A percentile compares a stretch with the other conserved stretches of the same genome.
phyloP scores from a whole-genome alignment of 1,140 invertebrate genomes.

The Phthorimaea operculella region DNA sequence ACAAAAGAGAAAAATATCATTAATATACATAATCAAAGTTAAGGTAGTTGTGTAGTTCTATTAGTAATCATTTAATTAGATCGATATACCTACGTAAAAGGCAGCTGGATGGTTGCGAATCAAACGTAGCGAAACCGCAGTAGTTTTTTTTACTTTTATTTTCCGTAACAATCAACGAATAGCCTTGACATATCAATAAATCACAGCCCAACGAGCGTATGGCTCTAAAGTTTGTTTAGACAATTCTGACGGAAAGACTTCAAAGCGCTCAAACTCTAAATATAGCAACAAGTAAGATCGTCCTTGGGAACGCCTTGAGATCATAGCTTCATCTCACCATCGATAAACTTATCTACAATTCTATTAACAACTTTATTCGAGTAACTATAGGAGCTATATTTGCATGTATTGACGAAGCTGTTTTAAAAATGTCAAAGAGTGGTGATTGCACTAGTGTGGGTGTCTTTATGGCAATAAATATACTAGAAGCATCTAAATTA shows the following conservation, averaged over 20 bases:
- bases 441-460: conserved; percentile 45
- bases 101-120: no score
- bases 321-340: not conserved
- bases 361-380: not conserved
- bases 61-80: no score
- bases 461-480: conserved; percentile 54
- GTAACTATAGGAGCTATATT: conserved; percentile 4
- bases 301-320: not conserved
- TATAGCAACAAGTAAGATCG: not conserved
- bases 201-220: no score
- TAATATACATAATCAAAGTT: not conserved
- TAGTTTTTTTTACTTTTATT: no score
- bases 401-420: conserved; percentile 13
- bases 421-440: conserved; percentile 41
- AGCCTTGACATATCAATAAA: no score
- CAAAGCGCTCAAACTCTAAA: conserved; percentile 3
- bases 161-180: no score
- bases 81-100: no score
- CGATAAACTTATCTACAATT: not conserved
- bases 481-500: conserved; percentile 52
- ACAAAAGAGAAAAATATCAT: conserved; percentile 30
- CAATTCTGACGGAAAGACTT: not conserved
- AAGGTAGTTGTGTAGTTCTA: no score
- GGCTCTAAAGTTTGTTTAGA: no score
- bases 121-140: no score